Base-by-base conservation (phyloP, 37 sponge, comb jelly and placozoan species). In the Eunapius fragilis region DNA sequence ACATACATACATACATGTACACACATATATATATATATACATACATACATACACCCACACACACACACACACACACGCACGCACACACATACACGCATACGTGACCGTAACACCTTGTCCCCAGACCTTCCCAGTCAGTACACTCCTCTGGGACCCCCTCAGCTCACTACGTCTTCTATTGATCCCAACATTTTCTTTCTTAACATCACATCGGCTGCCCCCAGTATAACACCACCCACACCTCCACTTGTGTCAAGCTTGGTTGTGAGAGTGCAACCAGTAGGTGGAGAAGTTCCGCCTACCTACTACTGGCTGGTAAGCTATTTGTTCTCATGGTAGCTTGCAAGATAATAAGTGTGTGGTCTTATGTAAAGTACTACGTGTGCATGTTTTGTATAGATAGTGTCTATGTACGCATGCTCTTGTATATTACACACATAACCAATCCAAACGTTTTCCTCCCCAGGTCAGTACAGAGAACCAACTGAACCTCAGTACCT, bases 381-480 rank as follows among this genome's bases (percentile, higher is more conserved):
- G 32, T 72, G 74, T 72, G 74, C 10, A 71, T 71, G 72, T 3
- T 71, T 5, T 72, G 74, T 72, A 24, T 72, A 30, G 9, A 17
- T 31, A 72, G 13, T 27, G 74, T 3, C 1, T 72, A 30, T 31
- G 28, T 10, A 33, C 13, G 28, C 17, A 22, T 25, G 74, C 11
- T 2, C 31, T 25, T 72, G 31, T 34, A 33, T 17, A 33, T 72
- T 14, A 25, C 26, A 25, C 25, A 13, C 26, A 72, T n/a, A n/a
- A n/a, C n/a, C n/a, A n/a, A n/a, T n/a, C n/a, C n/a, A n/a, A n/a
- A n/a, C n/a, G n/a, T n/a, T n/a, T 19, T 14, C 31, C 27, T 30
- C 22, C 37, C 27, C 74, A 89, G 89, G 5, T 80, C 37, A 84
- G 89, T 84, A 30, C 84, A 27, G 28, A 37, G 30, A 80, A 84